These are phyloP conservation scores for Bellardia bayeri DNA, from an alignment of 2,888 invertebrate species.

Conservation along the genomic window DNA sequence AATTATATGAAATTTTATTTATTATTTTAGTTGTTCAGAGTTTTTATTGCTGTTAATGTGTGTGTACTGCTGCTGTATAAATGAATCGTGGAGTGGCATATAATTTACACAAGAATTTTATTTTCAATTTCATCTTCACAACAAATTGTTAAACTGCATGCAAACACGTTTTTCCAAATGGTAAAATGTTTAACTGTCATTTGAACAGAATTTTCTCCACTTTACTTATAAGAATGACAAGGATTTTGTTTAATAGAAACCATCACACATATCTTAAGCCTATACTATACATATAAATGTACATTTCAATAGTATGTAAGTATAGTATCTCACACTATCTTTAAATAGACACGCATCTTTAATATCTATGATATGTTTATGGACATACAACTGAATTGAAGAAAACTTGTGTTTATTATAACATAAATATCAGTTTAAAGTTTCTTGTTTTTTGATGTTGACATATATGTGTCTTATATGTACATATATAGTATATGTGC, in stretches of 20 bases:
- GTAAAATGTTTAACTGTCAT: slow-evolving; percentile 54
- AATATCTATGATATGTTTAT: not conserved
- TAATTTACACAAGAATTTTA: slow-evolving; percentile 31
- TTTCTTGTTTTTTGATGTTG: slow-evolving; percentile 44
- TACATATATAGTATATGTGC: too few relatives aligned
- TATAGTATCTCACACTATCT: not conserved
- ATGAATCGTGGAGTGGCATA: not conserved
- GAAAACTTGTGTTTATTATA: slow-evolving; percentile 62
- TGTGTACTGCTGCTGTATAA: not conserved
- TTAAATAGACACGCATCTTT: not conserved
- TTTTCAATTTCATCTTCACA: slow-evolving; percentile 57
- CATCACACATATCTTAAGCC: slow-evolving; percentile 33
- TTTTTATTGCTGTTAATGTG: not conserved
- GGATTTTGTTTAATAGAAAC: slow-evolving; percentile 59
- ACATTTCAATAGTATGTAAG: not conserved
- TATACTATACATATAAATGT: not conserved
- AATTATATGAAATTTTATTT: not conserved
- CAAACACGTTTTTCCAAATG: slow-evolving; percentile 52
- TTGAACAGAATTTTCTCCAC: slow-evolving; percentile 67
- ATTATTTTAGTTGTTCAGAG: not conserved
- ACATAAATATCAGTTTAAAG: slow-evolving; percentile 58
- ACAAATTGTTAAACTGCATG: slow-evolving; percentile 34
- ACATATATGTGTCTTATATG: slow-evolving; percentile 35
- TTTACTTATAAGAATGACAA: slow-evolving; percentile 66
- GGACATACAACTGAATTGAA: slow-evolving; percentile 28